Percentiles rank a stretch among this genome's conserved stretches.
Evolutionary conservation across 2,888 invertebrate species (phyloP).

Genomic region (Theristus sp.): DNA sequence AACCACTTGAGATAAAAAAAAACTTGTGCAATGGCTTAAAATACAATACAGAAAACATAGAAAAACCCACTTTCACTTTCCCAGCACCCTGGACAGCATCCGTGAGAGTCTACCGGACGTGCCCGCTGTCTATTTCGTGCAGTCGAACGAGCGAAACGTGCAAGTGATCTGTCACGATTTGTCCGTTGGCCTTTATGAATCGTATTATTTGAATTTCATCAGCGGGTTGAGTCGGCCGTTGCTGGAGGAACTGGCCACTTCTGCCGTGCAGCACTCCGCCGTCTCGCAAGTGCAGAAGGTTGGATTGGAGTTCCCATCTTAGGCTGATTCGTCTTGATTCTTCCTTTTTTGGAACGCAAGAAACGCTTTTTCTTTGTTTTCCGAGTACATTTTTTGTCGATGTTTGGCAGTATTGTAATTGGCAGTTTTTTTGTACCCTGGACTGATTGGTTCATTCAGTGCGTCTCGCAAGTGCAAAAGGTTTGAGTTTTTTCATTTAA

Average conservation of each 20-base stretch:
- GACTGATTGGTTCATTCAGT: too few species aligned
- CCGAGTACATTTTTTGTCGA: too few species aligned
- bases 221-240: constrained; percentile 57
- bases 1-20: too few species aligned
- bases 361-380: too few species aligned
- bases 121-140: constrained; percentile 91
- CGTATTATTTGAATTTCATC: constrained; percentile 87
- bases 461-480: too few species aligned
- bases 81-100: constrained; percentile 31
- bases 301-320: neutral
- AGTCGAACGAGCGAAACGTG: constrained; percentile 85
- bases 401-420: too few species aligned
- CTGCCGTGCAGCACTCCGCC: constrained; percentile 70
- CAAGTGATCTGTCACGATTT: constrained; percentile 56
- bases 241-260: constrained; percentile 80
- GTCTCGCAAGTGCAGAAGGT: constrained; percentile 60
- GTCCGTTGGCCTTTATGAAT: constrained; percentile 64
- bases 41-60: too few species aligned
- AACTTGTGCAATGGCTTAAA: too few species aligned
- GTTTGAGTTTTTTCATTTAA: too few species aligned
- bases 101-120: constrained; percentile 75
- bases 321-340: neutral
- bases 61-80: too few species aligned
- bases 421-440: too few species aligned
- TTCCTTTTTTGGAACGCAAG: too few species aligned